Evolutionary conservation across 2,797 vertebrate species (phyloP).

Genomic region (Varecia variegata): DNA sequence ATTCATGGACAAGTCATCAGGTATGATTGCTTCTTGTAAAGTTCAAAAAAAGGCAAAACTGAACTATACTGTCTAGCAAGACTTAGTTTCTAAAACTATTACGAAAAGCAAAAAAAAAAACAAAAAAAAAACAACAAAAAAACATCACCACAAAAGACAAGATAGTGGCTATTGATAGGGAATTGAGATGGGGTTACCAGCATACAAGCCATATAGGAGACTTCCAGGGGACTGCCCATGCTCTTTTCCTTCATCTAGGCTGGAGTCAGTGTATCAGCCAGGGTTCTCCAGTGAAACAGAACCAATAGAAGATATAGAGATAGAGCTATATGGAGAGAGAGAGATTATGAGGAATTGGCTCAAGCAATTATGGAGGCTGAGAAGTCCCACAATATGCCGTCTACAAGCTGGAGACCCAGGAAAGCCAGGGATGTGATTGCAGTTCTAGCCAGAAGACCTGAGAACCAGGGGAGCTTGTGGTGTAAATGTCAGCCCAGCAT

Average conservation of each 20-base stretch:
- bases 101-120: not conserved
- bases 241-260: not conserved
- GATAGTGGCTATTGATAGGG: not conserved
- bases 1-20: not conserved
- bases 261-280: not conserved
- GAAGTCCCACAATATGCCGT: not conserved
- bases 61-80: not conserved
- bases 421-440: not conserved
- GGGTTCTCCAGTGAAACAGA: not conserved
- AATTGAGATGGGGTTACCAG: not conserved
- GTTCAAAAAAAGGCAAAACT: not conserved
- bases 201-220: not conserved
- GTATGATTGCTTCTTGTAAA: not conserved
- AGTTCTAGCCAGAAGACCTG: not conserved
- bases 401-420: not conserved
- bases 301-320: not conserved
- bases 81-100: not conserved
- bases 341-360: not conserved
- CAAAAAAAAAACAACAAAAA: not conserved
- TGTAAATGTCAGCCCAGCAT: not conserved
- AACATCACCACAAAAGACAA: not conserved
- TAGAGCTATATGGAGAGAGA: not conserved
- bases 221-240: not conserved
- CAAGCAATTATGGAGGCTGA: not conserved
- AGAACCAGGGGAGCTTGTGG: not conserved